Base-by-base conservation (phyloP, 1,140 invertebrate species). In the Melipona quadrifasciata region DNA sequence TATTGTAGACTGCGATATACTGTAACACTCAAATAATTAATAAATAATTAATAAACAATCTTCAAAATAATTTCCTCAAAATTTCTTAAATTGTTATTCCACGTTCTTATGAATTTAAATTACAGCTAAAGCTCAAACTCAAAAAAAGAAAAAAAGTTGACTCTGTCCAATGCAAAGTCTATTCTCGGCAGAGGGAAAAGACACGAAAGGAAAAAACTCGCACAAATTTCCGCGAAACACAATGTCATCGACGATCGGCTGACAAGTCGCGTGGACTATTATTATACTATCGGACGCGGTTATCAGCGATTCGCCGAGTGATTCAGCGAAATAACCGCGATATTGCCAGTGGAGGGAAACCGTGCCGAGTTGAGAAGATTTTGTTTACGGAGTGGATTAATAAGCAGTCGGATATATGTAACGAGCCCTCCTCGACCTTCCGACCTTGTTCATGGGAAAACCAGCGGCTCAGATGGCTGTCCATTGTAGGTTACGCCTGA, bases 401-500 rank as follows among this genome's bases (percentile, higher is more conserved):
- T 84, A 84, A 84, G 82, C 82, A 70, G 82, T 79, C 55, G 75
- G 75, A 79, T 84, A 79, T 84, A 84, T 51, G 76, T 84, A 84
- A 84, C 82, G 55, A 84, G 82, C 75, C 75, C 82, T 84, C 75
- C 67, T 61, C 82, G 82, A 84, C 82, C 82, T 84, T 84, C 55
- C 82, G 71, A 84, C 82, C 82, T 79, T 79, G 75, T 72, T 67
- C 80, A 75, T 84, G 82, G 82, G 82, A 84, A 84, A 84, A 84
- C 47, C 8, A 39, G 55, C 75, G 76, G 82, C 67, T 67, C 82
- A 79, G 82, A 79, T 79, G 71, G 55, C 74, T 83, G 64, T 19
- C 51, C 34, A 77, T 83, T 83, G 82, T 78, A 58, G 75, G 65
- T 21, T 47, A 34, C 55, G 47, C 82, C 75, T 84, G 82, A 84